These are phyloP conservation scores for Nomada ferruginata DNA, from an alignment of 2,888 invertebrate genomes.

Conservation along the genomic window DNA sequence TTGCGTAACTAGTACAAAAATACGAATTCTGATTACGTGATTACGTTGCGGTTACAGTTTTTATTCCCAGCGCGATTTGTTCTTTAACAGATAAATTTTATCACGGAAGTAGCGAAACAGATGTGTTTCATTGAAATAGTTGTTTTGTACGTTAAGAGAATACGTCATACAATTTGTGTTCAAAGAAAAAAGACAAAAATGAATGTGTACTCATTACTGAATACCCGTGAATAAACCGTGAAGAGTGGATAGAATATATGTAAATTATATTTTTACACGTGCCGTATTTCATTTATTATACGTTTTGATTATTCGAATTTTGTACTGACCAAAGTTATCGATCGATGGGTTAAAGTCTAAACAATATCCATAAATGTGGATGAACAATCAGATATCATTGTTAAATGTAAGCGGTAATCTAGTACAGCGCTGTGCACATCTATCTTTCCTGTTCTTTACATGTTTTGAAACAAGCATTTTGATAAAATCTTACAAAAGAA, in stretches of 20 bases:
- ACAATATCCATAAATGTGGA: constrained; percentile 17
- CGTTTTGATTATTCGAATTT: not conserved
- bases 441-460: too few relatives aligned
- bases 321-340: constrained; percentile 28
- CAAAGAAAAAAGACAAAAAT: too few relatives aligned
- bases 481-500: not conserved
- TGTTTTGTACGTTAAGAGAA: too few relatives aligned
- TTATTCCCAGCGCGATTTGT: not conserved
- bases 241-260: too few relatives aligned
- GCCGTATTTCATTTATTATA: not conserved
- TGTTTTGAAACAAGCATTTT: not conserved
- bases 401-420: constrained; percentile 21
- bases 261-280: not conserved
- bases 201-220: too few relatives aligned
- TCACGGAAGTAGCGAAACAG: not conserved
- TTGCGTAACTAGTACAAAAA: not conserved
- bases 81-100: not conserved
- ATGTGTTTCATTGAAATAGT: too few relatives aligned
- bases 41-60: not conserved
- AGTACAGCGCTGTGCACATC: too few relatives aligned
- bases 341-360: constrained; percentile 56
- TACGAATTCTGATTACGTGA: not conserved
- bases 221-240: too few relatives aligned
- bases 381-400: constrained; percentile 25
- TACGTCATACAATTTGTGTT: too few relatives aligned